Percentiles rank a stretch among this genome's conserved stretches.
These are phyloP conservation scores for Megathymus violae DNA, from an alignment of 1,140 invertebrate genomes.

Conservation along the genomic window DNA sequence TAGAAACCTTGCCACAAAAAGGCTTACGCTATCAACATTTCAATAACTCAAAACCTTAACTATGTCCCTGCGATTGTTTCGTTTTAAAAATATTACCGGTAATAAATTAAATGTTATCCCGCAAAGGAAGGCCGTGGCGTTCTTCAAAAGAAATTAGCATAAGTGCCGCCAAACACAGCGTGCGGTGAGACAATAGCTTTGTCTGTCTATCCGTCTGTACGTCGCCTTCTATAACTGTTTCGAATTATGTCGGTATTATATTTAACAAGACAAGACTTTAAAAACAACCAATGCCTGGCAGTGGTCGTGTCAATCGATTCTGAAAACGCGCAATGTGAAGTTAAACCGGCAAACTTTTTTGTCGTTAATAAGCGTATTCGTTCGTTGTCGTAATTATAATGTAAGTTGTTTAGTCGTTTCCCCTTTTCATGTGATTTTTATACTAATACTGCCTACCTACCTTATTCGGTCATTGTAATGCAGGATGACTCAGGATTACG, in stretches of 20 bases:
- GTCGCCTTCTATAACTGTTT: slow-evolving; percentile 68
- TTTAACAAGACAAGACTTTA: slow-evolving; percentile 48
- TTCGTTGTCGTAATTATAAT: too few species aligned
- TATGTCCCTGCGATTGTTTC: slow-evolving; percentile 42
- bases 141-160: slow-evolving; percentile 81
- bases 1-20: slow-evolving; percentile 14
- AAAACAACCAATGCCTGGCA: slow-evolving; percentile 36
- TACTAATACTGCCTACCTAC: slow-evolving; percentile 18
- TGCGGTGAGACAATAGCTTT: slow-evolving; percentile 73
- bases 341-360: slow-evolving; percentile 49
- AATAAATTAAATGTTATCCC: slow-evolving; percentile 61
- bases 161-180: slow-evolving; percentile 69
- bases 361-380: slow-evolving; percentile 20
- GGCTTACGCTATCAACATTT: slow-evolving; percentile 3
- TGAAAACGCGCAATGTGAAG: slow-evolving; percentile 45
- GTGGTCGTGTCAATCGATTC: too few species aligned
- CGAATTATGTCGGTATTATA: slow-evolving; percentile 48
- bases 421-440: slow-evolving; percentile 24
- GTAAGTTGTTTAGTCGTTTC: too few species aligned
- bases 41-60: slow-evolving; percentile 8
- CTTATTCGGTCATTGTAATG: slow-evolving; percentile 10
- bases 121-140: slow-evolving; percentile 60
- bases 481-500: slow-evolving; percentile 14
- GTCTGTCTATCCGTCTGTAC: slow-evolving; percentile 68
- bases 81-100: slow-evolving; percentile 56